Evolutionary conservation across 2,888 invertebrate species (phyloP).

Genomic region (Volucella zonaria): DNA sequence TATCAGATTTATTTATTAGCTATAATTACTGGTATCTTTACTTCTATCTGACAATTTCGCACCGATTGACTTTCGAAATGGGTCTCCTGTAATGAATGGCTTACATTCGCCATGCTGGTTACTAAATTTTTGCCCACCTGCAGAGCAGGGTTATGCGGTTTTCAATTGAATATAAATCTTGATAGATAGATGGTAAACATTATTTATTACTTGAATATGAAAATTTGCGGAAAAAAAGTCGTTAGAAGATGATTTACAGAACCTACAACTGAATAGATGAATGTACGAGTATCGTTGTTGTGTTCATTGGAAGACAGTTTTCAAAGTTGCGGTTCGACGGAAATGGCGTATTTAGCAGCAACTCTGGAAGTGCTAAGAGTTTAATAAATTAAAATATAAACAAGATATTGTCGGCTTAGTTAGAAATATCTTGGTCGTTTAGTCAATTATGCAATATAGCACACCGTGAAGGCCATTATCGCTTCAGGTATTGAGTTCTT

Average conservation of each 20-base stretch:
- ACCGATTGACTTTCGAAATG: conserved; percentile 1
- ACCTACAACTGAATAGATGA: neutral
- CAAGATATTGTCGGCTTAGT: too few species aligned
- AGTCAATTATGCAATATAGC: too few species aligned
- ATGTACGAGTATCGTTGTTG: too few species aligned
- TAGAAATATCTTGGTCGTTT: too few species aligned
- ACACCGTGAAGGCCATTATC: too few species aligned
- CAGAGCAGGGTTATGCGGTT: neutral
- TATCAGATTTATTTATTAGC: too few species aligned
- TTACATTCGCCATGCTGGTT: conserved; percentile 8
- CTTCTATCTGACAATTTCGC: conserved; percentile 1
- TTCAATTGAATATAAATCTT: conserved; percentile 22
- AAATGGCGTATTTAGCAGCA: too few species aligned
- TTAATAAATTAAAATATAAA: too few species aligned
- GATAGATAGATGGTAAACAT: conserved; percentile 4
- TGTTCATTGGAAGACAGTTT: too few species aligned
- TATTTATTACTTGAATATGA: conserved; percentile 25
- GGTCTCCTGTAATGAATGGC: conserved; percentile 15
- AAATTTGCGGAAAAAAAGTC: conserved; percentile 8
- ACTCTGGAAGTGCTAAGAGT: too few species aligned
- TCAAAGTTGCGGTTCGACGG: too few species aligned
- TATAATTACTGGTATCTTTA: neutral
- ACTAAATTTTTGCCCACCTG: conserved; percentile 23
- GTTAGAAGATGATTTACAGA: conserved; percentile 26
- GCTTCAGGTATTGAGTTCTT: too few species aligned